Evolutionary conservation across 2,113 vertebrate genomes (phyloP), one percentile per base, ranked within the genome.

Genomic region (Misgurnus mizolepis): DNA sequence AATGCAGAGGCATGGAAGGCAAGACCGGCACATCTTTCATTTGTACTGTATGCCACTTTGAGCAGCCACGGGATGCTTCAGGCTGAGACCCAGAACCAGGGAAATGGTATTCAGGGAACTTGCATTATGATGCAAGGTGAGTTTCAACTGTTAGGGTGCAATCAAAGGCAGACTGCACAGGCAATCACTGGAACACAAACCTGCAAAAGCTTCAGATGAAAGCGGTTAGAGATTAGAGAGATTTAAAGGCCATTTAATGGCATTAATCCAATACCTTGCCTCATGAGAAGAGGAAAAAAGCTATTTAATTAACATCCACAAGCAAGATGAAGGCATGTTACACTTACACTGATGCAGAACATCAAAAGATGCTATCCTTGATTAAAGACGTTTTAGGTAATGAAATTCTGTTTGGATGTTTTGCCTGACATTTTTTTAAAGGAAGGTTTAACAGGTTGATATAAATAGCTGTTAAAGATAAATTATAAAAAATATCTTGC

Each of bases 61-160:
- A 89, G 87, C 79, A 86, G 84, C 76, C 69, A 56, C 8, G 58
- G 83, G 87, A 88, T 76, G 67, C 73, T 74, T 82, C 72, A 80
- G 79, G 40, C 76, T 68, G 60, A 56, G 66, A 77, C 76, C 9
- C 6, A 49, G 86, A 88, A 81, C 66, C 84, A 83, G 78, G 80
- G 79, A 86, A 80, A 83, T 22, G 85, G 87, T 91, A 91, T 93
- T 87, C 79, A 85, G 83, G 83, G 91, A 90, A 92, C 94, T 91
- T 93, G 89, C 91, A 93, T 95, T 92, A 93, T 89, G 92, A 92
- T 91, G 93, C 91, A 92, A 87, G 81, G 94, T 91, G 92, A 93
- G 93, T 92, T 91, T 65, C 73, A 91, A 92, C 89, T 86, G 86
- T 84, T 81, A 86, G 91, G 90, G 91, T 90, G 91, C 90, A 92